Evolutionary conservation across 2,888 invertebrate genomes (phyloP).

Genomic region (Octodonta nipae): DNA sequence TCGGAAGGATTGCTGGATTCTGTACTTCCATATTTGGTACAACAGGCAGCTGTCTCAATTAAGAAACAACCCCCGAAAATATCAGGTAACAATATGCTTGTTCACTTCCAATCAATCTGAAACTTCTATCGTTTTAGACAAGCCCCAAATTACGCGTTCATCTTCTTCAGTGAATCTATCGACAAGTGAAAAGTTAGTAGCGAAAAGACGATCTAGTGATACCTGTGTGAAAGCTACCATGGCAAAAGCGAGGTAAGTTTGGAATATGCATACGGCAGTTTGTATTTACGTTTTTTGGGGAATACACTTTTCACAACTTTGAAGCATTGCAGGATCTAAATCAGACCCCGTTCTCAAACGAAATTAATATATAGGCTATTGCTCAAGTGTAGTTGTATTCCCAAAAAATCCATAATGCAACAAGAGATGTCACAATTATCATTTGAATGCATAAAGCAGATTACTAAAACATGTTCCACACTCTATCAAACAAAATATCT

Average conservation of each 20-base stretch:
- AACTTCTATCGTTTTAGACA: constrained; percentile 5
- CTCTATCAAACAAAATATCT: too few relatives aligned
- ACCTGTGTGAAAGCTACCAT: constrained; percentile 30
- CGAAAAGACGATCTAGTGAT: constrained; percentile 17
- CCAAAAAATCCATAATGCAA: too few relatives aligned
- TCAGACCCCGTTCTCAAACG: too few relatives aligned
- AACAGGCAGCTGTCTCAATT: constrained; percentile 8
- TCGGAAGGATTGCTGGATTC: constrained; percentile 74
- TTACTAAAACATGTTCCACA: too few relatives aligned
- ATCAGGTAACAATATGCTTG: not conserved
- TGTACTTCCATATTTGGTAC: constrained; percentile 61
- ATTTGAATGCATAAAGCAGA: too few relatives aligned
- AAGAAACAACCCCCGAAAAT: constrained; percentile 18
- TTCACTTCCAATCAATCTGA: not conserved
- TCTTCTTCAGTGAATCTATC: constrained; percentile 3
- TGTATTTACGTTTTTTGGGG: too few relatives aligned
- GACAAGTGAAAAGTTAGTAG: constrained; percentile 12
- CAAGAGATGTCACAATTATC: too few relatives aligned
- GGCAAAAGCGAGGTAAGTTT: constrained; percentile 24
- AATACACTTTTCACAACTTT: too few relatives aligned
- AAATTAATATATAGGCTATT: too few relatives aligned
- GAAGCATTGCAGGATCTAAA: too few relatives aligned
- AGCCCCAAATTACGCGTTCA: constrained; percentile 2
- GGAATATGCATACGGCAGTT: too few relatives aligned
- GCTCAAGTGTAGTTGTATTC: too few relatives aligned